Conservation (phyloP, 2,113 vertebrate species). For the Brienomyrus brachyistius region DNA sequence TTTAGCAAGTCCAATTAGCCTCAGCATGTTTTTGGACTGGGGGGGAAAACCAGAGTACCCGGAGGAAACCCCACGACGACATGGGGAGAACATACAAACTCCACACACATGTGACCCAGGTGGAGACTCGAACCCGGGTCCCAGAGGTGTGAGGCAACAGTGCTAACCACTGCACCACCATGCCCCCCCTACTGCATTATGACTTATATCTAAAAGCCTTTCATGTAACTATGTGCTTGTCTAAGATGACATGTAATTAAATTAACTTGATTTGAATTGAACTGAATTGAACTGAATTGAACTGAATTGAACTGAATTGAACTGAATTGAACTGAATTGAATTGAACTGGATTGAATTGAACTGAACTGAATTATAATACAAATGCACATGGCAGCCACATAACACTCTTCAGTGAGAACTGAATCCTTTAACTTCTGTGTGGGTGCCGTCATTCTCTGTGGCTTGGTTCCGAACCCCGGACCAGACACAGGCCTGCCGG, state of each 20-base stretch:
- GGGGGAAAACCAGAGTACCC: too few relatives aligned
- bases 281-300: not conserved
- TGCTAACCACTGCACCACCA: too few relatives aligned
- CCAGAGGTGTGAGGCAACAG: too few relatives aligned
- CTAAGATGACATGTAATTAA: not conserved
- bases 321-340: not conserved
- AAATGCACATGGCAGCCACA: not conserved
- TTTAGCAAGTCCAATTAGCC: too few relatives aligned
- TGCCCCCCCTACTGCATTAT: not conserved
- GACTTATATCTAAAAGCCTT: not conserved
- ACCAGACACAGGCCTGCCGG: not conserved
- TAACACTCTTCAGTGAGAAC: not conserved
- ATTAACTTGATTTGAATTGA: not conserved
- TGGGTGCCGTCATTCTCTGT: not conserved
- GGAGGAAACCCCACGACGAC: too few relatives aligned
- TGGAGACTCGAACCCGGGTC: too few relatives aligned
- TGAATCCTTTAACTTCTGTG: conserved; percentile 44
- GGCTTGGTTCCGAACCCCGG: not conserved
- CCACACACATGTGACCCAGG: too few relatives aligned
- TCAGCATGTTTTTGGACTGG: too few relatives aligned
- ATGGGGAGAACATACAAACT: too few relatives aligned
- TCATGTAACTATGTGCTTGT: not conserved
- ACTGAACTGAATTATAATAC: not conserved
- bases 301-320: not conserved
- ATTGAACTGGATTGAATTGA: not conserved